Conservation (phyloP, 2,888 invertebrate genomes). For the Ommatoiulus sabulosus region DNA sequence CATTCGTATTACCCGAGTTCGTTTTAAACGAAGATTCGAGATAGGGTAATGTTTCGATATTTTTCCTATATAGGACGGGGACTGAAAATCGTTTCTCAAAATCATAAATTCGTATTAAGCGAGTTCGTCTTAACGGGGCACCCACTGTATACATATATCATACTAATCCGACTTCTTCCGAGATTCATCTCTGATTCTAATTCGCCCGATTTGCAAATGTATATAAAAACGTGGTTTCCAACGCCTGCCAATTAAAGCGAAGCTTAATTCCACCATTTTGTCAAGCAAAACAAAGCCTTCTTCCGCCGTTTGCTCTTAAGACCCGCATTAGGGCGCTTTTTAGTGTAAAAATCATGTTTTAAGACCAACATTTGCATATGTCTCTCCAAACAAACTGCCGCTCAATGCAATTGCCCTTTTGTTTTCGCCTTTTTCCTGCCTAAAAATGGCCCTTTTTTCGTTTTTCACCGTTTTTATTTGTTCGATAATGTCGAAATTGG, state of each 20-base stretch:
- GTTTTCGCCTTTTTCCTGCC: constrained; percentile 15
- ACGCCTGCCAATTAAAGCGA: not conserved
- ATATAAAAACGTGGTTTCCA: not conserved
- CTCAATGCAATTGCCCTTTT: not conserved
- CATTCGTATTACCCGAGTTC: too few relatives aligned
- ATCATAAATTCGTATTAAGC: too few relatives aligned
- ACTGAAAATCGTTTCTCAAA: too few relatives aligned
- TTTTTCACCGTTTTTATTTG: not conserved
- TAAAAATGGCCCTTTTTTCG: not conserved
- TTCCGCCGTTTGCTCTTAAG: not conserved
- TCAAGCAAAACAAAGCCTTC: not conserved
- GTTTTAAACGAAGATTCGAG: too few relatives aligned
- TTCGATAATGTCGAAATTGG: too few relatives aligned
- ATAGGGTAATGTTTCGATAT: too few relatives aligned
- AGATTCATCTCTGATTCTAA: too few relatives aligned
- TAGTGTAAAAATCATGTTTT: not conserved
- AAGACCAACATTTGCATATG: not conserved
- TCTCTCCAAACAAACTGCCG: not conserved
- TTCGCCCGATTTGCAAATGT: not conserved
- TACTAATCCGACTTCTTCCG: too few relatives aligned
- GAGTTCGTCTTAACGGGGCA: too few relatives aligned
- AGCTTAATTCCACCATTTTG: not conserved
- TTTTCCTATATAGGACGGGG: too few relatives aligned
- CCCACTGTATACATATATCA: too few relatives aligned
- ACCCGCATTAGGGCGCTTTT: not conserved